phyloP scores from a whole-genome alignment of 2,888 invertebrate species.

The Drosophila glabriapex region DNA sequence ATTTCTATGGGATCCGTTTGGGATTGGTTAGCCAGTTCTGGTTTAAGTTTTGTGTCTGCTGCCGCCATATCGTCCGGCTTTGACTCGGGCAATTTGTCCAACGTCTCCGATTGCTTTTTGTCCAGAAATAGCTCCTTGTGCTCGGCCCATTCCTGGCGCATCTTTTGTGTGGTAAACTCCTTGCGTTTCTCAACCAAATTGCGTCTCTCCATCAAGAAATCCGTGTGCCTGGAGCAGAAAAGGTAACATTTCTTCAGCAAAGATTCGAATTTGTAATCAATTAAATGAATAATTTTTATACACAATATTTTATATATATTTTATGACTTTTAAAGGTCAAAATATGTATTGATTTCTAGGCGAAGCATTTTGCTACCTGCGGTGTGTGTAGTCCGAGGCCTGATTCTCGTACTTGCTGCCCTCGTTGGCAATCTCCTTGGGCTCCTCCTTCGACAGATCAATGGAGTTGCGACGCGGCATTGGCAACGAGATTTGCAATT shows the following conservation, averaged over 20 bases:
- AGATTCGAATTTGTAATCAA: background rate
- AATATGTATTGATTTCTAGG: background rate
- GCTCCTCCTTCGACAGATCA: conserved; percentile 87
- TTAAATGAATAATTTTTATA: background rate
- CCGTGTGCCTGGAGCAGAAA: conserved; percentile 87
- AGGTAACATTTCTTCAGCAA: background rate
- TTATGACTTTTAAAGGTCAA: background rate
- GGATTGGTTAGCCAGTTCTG: conserved; percentile 1
- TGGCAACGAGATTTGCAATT: conserved; percentile 86
- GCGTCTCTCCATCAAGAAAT: conserved; percentile 85
- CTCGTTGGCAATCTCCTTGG: conserved; percentile 81
- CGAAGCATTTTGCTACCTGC: conserved; percentile 80
- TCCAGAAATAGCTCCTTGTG: conserved; percentile 85
- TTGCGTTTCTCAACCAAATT: conserved; percentile 81
- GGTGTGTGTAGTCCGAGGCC: conserved; percentile 87
- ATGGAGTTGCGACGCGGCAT: conserved; percentile 88
- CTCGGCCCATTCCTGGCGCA: conserved; percentile 85
- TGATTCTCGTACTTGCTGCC: conserved; percentile 87
- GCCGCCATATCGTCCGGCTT: conserved; percentile 12
- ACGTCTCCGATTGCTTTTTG: conserved; percentile 51
- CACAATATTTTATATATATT: background rate
- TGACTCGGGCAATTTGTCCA: conserved; percentile 43
- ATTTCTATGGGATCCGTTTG: conserved; percentile 1
- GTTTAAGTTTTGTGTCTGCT: conserved; percentile 25
- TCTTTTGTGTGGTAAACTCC: conserved; percentile 85